Conservation (phyloP, 2,888 invertebrate genomes). For the Pristionchus fissidentatus region DNA sequence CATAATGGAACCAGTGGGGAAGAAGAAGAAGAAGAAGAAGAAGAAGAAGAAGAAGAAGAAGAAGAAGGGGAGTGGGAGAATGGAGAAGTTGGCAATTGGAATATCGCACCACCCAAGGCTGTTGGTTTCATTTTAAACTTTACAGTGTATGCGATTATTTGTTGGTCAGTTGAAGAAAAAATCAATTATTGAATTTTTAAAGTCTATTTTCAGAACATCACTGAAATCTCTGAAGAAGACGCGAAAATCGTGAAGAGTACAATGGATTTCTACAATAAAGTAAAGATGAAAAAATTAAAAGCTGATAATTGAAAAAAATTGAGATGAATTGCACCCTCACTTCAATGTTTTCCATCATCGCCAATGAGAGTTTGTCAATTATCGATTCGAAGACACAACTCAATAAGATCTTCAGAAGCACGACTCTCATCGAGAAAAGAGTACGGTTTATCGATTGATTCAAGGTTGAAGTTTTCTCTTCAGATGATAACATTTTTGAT, state of each 20-base stretch:
- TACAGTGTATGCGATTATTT: too few relatives aligned
- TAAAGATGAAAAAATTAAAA: not conserved
- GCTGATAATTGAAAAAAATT: not conserved
- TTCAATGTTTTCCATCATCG: not conserved
- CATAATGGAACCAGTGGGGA: not conserved
- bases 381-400: not conserved
- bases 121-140: too few relatives aligned
- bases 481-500: slow-evolving; percentile 22
- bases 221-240: not conserved
- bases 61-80: not conserved
- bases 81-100: not conserved
- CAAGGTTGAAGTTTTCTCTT: too few relatives aligned
- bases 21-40: not conserved
- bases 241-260: slow-evolving; percentile 33
- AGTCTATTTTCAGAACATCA: not conserved
- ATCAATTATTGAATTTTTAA: too few relatives aligned
- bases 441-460: not conserved
- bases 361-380: slow-evolving; percentile 1
- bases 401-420: not conserved
- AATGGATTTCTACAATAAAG: not conserved
- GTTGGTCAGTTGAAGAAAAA: too few relatives aligned
- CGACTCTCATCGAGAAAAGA: not conserved
- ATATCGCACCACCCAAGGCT: not conserved
- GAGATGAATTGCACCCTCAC: slow-evolving; percentile 14
- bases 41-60: not conserved